These are phyloP conservation scores for Parelbella ahira DNA, from an alignment of 2,888 invertebrate species.

Conservation along the genomic window DNA sequence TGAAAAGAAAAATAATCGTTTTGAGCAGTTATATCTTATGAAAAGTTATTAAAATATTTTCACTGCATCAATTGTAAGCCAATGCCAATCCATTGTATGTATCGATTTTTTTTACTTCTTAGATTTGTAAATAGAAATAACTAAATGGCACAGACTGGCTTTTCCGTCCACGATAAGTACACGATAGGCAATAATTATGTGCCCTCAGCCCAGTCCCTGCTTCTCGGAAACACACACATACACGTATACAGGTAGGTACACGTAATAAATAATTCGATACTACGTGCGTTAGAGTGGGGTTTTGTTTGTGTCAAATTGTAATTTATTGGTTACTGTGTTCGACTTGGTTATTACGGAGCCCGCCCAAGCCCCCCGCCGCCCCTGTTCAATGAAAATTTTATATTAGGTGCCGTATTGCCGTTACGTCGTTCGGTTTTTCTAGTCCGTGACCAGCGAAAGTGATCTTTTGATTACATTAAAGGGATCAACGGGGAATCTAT, in stretches of 20 bases:
- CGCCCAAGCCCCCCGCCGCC: constrained; percentile 42
- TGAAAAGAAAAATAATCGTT: too few relatives aligned
- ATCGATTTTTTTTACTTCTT: too few relatives aligned
- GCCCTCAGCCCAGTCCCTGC: too few relatives aligned
- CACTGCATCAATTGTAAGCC: too few relatives aligned
- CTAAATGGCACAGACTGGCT: background rate
- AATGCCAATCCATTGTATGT: too few relatives aligned
- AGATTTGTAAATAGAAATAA: too few relatives aligned
- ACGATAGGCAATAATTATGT: constrained; percentile 11
- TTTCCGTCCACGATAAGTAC: constrained; percentile 4
- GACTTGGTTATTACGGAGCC: constrained; percentile 71
- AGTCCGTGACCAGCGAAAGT: constrained; percentile 69
- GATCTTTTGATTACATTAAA: constrained; percentile 80
- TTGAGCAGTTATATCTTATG: too few relatives aligned
- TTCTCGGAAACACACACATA: too few relatives aligned
- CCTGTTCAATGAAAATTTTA: constrained; percentile 72
- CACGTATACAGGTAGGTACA: too few relatives aligned
- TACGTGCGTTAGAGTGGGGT: constrained; percentile 63
- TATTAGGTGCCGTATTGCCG: constrained; percentile 60
- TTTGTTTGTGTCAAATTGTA: constrained; percentile 78
- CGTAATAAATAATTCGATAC: constrained; percentile 69
- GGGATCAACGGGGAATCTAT: constrained; percentile 76
- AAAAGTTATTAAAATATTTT: too few relatives aligned
- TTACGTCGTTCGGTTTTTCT: constrained; percentile 74
- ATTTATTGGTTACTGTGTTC: constrained; percentile 73